Evolutionary conservation across 2,797 vertebrate species (phyloP).

Genomic region (Microtus californicus): DNA sequence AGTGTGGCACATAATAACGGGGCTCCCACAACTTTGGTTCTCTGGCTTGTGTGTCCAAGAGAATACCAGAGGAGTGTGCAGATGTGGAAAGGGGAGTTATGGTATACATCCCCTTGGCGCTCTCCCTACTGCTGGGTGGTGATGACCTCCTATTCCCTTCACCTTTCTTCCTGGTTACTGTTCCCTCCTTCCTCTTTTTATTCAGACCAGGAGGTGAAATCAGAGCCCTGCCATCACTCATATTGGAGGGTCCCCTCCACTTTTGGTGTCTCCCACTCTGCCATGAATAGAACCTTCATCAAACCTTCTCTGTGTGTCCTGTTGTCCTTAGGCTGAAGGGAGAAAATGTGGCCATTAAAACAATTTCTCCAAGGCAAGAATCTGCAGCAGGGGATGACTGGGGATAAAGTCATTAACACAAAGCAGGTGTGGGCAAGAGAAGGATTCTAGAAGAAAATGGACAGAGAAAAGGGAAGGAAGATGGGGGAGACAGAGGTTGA

Average conservation of each 20-base stretch:
- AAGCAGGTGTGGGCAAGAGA: background rate
- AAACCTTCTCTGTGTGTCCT: background rate
- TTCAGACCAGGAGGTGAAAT: background rate
- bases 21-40: background rate
- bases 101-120: background rate
- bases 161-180: background rate
- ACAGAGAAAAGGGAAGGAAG: background rate
- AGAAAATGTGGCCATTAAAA: background rate
- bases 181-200: background rate
- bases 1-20: too few relatives aligned
- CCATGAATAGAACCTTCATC: background rate
- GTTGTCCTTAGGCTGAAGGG: background rate
- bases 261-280: too few relatives aligned
- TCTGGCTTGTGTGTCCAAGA: background rate
- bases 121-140: background rate
- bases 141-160: background rate
- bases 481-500: background rate
- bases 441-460: background rate
- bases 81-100: background rate
- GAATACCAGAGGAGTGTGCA: background rate
- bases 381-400: too few relatives aligned
- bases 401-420: background rate
- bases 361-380: background rate
- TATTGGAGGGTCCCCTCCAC: background rate
- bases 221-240: background rate